phyloP scores from a whole-genome alignment of 92 coral and sea anemone species.

The Palythoa heliodiscus region DNA sequence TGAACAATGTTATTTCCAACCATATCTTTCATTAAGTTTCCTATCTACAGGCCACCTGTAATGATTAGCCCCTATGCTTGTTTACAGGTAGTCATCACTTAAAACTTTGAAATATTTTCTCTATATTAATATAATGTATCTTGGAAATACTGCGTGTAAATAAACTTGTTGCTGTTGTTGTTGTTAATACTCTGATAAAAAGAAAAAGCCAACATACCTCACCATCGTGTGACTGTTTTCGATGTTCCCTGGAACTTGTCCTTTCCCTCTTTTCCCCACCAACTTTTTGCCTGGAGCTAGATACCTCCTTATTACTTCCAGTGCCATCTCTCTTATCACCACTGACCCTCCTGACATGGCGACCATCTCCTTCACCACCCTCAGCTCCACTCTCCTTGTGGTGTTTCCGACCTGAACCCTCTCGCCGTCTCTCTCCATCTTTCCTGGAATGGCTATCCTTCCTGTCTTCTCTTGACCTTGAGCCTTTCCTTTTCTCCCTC shows the following conservation, averaged over 20 bases:
- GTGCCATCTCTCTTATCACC: constrained; percentile 55
- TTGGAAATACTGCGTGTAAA: too few species aligned
- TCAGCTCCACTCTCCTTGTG: constrained; percentile 29
- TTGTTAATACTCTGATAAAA: not conserved
- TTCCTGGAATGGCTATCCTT: constrained; percentile 63
- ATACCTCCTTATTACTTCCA: constrained; percentile 53
- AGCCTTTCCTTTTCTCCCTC: constrained; percentile 77
- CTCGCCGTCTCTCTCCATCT: constrained; percentile 50
- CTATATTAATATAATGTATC: too few species aligned
- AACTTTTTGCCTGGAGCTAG: constrained; percentile 33
- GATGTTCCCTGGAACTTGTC: constrained; percentile 64
- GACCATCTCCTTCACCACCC: constrained; percentile 21
- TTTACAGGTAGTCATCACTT: too few species aligned
- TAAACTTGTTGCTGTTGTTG: too few species aligned
- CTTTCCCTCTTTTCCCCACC: constrained; percentile 62
- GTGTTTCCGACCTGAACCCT: constrained; percentile 38
- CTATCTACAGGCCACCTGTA: too few species aligned
- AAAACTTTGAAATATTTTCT: too few species aligned
- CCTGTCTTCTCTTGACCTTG: constrained; percentile 73
- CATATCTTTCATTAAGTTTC: too few species aligned
- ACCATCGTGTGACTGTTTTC: constrained; percentile 25
- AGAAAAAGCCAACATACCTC: constrained; percentile 4
- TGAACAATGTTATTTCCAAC: too few species aligned
- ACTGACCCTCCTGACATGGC: constrained; percentile 63
- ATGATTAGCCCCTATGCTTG: too few species aligned